Conservation (phyloP, 1,140 invertebrate genomes). For the Melitaea cinxia region DNA sequence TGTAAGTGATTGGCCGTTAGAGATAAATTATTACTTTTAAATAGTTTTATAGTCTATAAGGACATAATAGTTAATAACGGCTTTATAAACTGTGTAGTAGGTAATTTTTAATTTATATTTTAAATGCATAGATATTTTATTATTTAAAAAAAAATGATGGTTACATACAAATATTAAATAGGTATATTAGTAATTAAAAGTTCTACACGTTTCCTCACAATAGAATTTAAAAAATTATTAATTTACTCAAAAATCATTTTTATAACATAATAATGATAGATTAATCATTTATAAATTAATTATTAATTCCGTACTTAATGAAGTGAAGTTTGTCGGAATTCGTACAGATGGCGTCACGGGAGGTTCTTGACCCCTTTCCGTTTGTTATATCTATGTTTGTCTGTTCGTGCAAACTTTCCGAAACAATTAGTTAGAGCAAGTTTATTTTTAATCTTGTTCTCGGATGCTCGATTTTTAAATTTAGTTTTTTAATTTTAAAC, state of each 20-base stretch:
- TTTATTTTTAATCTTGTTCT: not conserved
- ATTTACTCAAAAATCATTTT: not conserved
- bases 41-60: constrained; percentile 1
- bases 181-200: not conserved
- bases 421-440: constrained; percentile 4
- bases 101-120: not conserved
- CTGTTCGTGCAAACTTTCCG: not conserved
- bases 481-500: not conserved
- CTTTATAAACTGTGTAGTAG: not conserved
- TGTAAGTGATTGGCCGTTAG: not conserved
- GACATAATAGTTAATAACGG: not conserved
- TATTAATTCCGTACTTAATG: not conserved
- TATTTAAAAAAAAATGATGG: too few species aligned
- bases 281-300: not conserved
- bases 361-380: constrained; percentile 39
- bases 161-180: not conserved
- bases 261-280: not conserved
- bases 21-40: not conserved
- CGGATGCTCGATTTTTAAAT: not conserved
- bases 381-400: constrained; percentile 7
- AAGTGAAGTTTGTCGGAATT: constrained; percentile 32
- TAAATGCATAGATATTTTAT: not conserved
- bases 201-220: not conserved
- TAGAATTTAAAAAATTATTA: not conserved
- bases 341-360: constrained; percentile 41